These are phyloP conservation scores for Timandra comae DNA, from an alignment of 2,888 invertebrate genomes.

Conservation along the genomic window DNA sequence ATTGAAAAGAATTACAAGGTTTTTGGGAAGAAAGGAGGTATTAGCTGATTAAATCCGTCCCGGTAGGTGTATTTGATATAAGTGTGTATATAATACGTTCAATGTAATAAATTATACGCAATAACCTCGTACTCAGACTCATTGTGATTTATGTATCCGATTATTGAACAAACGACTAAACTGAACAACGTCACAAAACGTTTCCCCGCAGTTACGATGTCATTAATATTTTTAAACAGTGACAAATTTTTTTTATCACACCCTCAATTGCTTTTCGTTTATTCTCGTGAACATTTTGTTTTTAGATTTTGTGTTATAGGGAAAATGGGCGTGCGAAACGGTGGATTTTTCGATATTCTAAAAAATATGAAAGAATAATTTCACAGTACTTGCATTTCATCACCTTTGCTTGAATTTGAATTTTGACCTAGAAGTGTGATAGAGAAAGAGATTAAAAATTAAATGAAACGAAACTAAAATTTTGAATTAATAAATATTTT, in stretches of 20 bases:
- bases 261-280: constrained; percentile 17
- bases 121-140: constrained; percentile 50
- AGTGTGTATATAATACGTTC: constrained; percentile 18
- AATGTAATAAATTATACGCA: constrained; percentile 45
- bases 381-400: too few relatives aligned
- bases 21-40: constrained; percentile 1
- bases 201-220: constrained; percentile 43
- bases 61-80: not conserved
- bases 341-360: too few relatives aligned
- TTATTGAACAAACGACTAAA: constrained; percentile 56
- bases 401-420: too few relatives aligned
- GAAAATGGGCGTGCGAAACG: too few relatives aligned
- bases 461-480: too few relatives aligned
- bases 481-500: too few relatives aligned
- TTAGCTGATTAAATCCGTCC: constrained; percentile 7
- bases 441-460: too few relatives aligned
- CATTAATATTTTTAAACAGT: constrained; percentile 46
- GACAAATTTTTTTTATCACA: constrained; percentile 21
- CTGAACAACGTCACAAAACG: constrained; percentile 44
- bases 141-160: constrained; percentile 61
- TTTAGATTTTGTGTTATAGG: too few relatives aligned
- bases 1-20: constrained; percentile 22
- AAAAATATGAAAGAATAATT: too few relatives aligned
- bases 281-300: constrained; percentile 15
- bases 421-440: too few relatives aligned